A percentile compares a stretch with the other conserved stretches of the same genome.
Evolutionary conservation across 2,888 invertebrate species (phyloP).

Genomic region (Tachina grossa): DNA sequence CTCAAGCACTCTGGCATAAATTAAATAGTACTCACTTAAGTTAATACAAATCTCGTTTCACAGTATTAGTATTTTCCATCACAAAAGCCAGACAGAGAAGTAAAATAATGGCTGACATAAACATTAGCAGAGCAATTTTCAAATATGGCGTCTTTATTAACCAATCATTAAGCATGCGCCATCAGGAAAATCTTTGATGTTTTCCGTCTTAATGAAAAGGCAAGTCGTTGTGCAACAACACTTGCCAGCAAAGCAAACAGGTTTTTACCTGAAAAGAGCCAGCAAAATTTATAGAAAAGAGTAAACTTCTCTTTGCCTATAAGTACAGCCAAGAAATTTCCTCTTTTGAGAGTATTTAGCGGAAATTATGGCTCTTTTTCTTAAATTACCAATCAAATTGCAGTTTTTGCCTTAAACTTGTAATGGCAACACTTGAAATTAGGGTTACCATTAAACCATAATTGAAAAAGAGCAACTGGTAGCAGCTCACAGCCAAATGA

Average conservation of each 20-base stretch:
- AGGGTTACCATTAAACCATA: constrained; percentile 60
- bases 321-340: neutral
- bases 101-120: constrained; percentile 72
- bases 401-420: neutral
- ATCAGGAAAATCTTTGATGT: constrained; percentile 65
- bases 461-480: constrained; percentile 62
- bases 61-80: neutral
- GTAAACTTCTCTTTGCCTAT: constrained; percentile 25
- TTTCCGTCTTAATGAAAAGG: constrained; percentile 61
- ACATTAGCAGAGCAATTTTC: constrained; percentile 78
- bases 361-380: constrained; percentile 25
- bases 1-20: neutral
- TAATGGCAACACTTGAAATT: constrained; percentile 69
- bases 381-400: constrained; percentile 66
- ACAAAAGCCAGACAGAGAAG: constrained; percentile 64
- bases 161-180: constrained; percentile 83
- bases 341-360: constrained; percentile 42
- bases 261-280: constrained; percentile 51
- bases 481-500: constrained; percentile 47
- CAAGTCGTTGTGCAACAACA: constrained; percentile 56
- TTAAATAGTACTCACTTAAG: constrained; percentile 51
- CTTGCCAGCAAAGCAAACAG: constrained; percentile 63
- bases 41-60: constrained; percentile 17
- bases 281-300: neutral
- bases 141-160: constrained; percentile 82